Evolutionary conservation across 2,113 vertebrate species (phyloP).

Genomic region (Ameiurus melas): DNA sequence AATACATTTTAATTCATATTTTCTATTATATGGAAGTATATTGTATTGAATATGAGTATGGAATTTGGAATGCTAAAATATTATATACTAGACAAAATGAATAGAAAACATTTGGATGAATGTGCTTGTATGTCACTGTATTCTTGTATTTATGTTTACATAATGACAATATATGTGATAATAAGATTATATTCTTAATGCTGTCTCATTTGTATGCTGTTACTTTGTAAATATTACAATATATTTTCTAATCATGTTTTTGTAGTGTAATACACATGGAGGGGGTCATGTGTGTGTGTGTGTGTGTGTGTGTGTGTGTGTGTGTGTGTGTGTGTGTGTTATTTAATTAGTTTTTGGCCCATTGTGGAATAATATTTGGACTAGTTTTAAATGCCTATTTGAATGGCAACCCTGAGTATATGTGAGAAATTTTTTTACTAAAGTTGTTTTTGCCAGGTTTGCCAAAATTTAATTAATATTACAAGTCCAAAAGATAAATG

Average conservation of each 20-base stretch:
- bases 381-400: neutral
- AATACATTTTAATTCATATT: neutral
- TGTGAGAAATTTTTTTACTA: neutral
- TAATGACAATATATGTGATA: too few relatives aligned
- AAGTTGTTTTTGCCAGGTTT: neutral
- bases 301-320: too few relatives aligned
- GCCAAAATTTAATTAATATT: neutral
- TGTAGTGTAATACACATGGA: too few relatives aligned
- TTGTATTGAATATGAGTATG: neutral
- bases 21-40: neutral
- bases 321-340: neutral
- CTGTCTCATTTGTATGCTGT: too few relatives aligned
- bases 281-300: too few relatives aligned
- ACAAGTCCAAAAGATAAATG: neutral
- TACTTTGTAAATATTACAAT: too few relatives aligned
- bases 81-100: neutral
- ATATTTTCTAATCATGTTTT: neutral
- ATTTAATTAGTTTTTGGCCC: neutral
- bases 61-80: neutral
- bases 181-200: too few relatives aligned
- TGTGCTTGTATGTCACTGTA: neutral
- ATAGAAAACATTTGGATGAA: neutral
- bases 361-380: neutral
- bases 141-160: neutral
- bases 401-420: neutral